Base-by-base conservation (phyloP, 2,797 vertebrate species). In the Hephaestus fuliginosus region DNA sequence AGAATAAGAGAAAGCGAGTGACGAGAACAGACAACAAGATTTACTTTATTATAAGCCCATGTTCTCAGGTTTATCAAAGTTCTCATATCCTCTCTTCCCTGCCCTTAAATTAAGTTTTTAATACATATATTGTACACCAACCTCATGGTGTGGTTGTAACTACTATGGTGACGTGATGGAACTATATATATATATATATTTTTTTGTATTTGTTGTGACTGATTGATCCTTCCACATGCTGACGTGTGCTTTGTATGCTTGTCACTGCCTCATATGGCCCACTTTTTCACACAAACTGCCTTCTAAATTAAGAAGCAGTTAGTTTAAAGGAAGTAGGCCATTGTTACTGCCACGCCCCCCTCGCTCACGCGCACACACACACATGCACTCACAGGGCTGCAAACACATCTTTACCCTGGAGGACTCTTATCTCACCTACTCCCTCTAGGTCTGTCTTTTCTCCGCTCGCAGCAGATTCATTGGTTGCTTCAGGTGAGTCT, bases 401-500 rank as follows among this genome's bases (percentile, higher is more conserved):
- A 81, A 68, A 46, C 61, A 52, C 53, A 25, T 30, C 52, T 64
- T 82, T 84, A 55, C 89, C 76, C 76, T 43, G 48, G 82, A 86
- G 91, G 75, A 80, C 83, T 88, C 56, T 89, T 90, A 90, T 87
- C 83, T 89, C 82, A 76, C 71, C 81, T 61, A 49, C 85, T 88
- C 83, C 80, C 91, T 85, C 70, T 51, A 76, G 84, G 82, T 76
- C 78, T 77, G 82, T 85, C 81, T 88, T 86, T 82, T 70, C 83
- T 81, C 60, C 5, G 66, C 86, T 82, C 25, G 55, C 81, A 83
- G 86, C 80, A 76, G 83, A 90, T 86, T 89, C 80, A 84, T 81
- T 83, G 80, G 84, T 63, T 12, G 33, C 66, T 83, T 63, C 74
- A 85, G 89, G 89, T 86, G 85, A 86, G 84, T 91, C 92, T 87